Conservation (phyloP, 1,140 invertebrate species). For the Hydropsyche tenuis region DNA sequence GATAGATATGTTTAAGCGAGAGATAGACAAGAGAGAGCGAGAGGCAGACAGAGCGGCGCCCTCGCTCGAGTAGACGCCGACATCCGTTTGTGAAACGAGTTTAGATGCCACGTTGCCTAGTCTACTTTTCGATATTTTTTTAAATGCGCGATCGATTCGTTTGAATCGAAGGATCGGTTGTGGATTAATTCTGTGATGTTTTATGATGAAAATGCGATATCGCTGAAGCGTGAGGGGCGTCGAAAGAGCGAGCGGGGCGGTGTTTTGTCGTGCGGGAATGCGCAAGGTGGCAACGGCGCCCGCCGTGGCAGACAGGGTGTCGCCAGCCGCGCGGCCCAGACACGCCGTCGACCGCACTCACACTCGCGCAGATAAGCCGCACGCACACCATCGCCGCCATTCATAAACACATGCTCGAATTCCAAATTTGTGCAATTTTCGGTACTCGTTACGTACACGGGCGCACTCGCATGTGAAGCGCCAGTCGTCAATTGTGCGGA, state of each 20-base stretch:
- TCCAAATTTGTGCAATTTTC: too few relatives aligned
- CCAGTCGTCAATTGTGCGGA: too few relatives aligned
- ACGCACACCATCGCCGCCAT: background rate
- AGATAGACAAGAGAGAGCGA: too few relatives aligned
- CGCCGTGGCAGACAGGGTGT: constrained; percentile 35
- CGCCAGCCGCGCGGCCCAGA: constrained; percentile 19
- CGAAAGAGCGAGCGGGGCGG: too few relatives aligned
- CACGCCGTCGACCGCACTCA: background rate
- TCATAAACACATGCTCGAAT: background rate
- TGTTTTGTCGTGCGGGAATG: background rate
- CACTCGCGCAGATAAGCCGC: background rate
- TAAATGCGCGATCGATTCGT: background rate
- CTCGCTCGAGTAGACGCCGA: constrained; percentile 46
- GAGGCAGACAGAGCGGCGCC: too few relatives aligned
- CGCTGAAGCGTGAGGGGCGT: too few relatives aligned
- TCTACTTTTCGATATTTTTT: constrained; percentile 2
- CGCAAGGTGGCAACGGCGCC: constrained; percentile 28
- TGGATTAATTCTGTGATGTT: too few relatives aligned
- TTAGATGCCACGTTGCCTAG: constrained; percentile 64
- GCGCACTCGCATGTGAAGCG: too few relatives aligned
- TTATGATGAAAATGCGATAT: too few relatives aligned
- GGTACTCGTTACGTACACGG: too few relatives aligned
- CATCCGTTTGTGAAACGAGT: constrained; percentile 72
- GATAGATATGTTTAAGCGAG: too few relatives aligned
- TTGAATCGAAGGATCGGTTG: background rate